Evolutionary conservation across 2,113 vertebrate species (phyloP).

Genomic region (Sinocyclocheilus anophthalmus): DNA sequence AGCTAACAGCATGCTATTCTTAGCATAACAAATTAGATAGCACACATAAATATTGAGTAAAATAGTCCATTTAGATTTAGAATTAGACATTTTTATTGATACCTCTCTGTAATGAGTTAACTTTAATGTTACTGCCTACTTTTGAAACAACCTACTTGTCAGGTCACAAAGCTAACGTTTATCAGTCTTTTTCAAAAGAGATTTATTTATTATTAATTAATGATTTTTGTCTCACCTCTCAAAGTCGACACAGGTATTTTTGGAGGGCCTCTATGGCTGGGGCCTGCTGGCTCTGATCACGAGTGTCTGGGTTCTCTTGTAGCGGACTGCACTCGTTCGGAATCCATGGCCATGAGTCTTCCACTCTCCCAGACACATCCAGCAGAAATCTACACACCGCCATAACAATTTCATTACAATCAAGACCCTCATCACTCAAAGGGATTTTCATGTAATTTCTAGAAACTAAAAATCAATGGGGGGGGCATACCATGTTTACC

Average conservation of each 20-base stretch:
- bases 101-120: not conserved
- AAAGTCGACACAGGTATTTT: constrained; percentile 99
- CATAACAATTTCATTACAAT: not conserved
- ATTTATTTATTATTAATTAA: not conserved
- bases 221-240: constrained; percentile 85
- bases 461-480: not conserved
- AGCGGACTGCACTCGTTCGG: constrained; percentile 98
- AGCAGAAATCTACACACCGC: constrained; percentile 90
- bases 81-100: not conserved
- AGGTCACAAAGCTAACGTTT: not conserved
- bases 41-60: no score
- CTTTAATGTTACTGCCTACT: not conserved
- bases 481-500: constrained; percentile 90
- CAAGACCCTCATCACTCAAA: not conserved
- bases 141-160: not conserved
- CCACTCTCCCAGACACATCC: constrained; percentile 99
- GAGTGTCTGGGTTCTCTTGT: constrained; percentile 99
- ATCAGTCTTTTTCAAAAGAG: not conserved
- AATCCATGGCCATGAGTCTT: constrained; percentile 98
- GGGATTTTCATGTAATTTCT: not conserved
- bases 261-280: constrained; percentile 98
- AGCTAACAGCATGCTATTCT: no score
- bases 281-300: constrained; percentile 99
- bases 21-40: no score
- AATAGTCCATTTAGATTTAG: no score